phyloP scores from a whole-genome alignment of 2,888 invertebrate species.

The Mechanitis messenoides region DNA sequence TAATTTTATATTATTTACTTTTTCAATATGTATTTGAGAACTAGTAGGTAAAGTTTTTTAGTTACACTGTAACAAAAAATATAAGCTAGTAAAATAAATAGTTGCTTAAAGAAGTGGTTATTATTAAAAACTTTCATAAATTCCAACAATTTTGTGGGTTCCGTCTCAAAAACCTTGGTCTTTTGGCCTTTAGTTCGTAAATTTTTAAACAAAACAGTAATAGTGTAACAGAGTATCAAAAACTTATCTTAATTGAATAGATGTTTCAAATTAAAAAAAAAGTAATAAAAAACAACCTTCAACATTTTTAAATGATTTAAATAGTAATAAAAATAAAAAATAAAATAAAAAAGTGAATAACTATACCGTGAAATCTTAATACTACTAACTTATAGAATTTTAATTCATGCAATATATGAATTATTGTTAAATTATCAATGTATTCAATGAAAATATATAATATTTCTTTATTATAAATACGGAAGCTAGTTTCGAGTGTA shows the following conservation, averaged over 20 bases:
- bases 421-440: constrained; percentile 1
- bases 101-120: constrained; percentile 1
- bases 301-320: not conserved
- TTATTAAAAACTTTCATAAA: constrained; percentile 33
- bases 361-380: no score
- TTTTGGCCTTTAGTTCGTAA: constrained; percentile 63
- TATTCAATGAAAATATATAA: not conserved
- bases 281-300: no score
- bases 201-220: constrained; percentile 49
- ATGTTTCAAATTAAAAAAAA: not conserved
- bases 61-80: no score
- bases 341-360: no score
- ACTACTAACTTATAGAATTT: not conserved
- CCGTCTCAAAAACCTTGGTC: constrained; percentile 57
- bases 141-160: constrained; percentile 44
- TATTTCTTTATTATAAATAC: not conserved
- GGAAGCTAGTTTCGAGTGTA: not conserved
- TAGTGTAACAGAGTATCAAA: constrained; percentile 4
- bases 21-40: no score
- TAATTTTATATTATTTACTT: no score
- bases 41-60: no score
- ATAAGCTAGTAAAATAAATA: no score
- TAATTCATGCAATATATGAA: not conserved
- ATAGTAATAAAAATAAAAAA: not conserved
- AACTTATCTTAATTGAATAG: not conserved